These are phyloP conservation scores for Pogonognathellus flavescens DNA, from an alignment of 1,140 invertebrate genomes.

Conservation along the genomic window DNA sequence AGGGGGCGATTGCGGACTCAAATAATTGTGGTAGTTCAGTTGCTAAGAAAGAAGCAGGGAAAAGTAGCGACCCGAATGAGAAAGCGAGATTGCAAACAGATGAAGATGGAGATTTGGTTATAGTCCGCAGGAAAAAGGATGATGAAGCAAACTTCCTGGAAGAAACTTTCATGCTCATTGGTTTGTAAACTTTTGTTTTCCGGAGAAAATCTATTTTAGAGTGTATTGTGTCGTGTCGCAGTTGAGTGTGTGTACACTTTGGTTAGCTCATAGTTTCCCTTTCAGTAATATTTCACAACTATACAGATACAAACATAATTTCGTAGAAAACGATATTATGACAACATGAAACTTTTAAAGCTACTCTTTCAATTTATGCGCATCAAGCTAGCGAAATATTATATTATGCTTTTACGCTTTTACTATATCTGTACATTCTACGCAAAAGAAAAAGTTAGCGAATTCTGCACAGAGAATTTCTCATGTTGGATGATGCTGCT, in stretches of 20 bases:
- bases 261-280: background rate
- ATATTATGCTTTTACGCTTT: no score
- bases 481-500: no score
- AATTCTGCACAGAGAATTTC: no score
- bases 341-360: background rate
- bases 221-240: background rate
- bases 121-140: slow-evolving; percentile 51
- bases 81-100: slow-evolving; percentile 37
- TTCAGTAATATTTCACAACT: background rate
- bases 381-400: no score
- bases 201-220: background rate
- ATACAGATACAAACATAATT: slow-evolving; percentile 10
- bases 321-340: background rate
- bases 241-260: background rate
- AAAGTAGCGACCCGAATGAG: background rate
- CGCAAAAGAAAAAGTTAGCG: no score
- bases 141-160: slow-evolving; percentile 7
- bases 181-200: slow-evolving; percentile 41
- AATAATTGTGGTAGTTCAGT: background rate
- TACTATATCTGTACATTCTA: no score
- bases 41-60: background rate
- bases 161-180: slow-evolving; percentile 46
- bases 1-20: background rate
- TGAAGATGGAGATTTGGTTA: slow-evolving; percentile 66
- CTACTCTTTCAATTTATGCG: no score